phyloP scores from a whole-genome alignment of 2,888 invertebrate species.

The Papilio demoleus region DNA sequence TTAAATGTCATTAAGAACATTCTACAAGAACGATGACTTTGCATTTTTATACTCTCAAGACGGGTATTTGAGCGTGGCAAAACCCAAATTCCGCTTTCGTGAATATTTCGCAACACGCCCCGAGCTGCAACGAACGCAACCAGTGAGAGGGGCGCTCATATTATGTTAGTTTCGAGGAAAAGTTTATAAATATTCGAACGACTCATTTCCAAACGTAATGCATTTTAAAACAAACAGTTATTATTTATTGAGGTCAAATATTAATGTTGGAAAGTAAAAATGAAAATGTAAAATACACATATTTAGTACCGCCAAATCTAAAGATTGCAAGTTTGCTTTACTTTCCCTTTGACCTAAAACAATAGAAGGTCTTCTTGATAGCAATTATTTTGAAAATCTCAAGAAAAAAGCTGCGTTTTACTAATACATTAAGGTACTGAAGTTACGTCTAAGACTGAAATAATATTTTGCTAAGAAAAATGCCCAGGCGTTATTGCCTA shows the following conservation, averaged over 20 bases:
- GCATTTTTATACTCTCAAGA: conserved; percentile 4
- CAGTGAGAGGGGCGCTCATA: conserved; percentile 13
- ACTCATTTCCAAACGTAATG: conserved; percentile 4
- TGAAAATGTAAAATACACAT: not conserved
- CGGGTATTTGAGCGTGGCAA: conserved; percentile 13
- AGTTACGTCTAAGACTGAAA: not conserved
- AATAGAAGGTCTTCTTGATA: not conserved
- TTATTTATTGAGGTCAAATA: conserved; percentile 5
- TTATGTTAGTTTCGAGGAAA: conserved; percentile 19
- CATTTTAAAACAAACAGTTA: conserved; percentile 15
- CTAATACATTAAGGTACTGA: no score
- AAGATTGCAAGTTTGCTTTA: not conserved
- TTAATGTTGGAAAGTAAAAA: not conserved
- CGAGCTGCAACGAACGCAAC: not conserved
- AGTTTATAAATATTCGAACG: not conserved
- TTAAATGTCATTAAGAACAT: conserved; percentile 20
- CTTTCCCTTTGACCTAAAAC: not conserved
- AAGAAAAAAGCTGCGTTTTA: no score
- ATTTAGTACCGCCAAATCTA: not conserved
- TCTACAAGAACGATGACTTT: conserved; percentile 18
- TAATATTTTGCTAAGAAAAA: not conserved
- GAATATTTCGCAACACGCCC: conserved; percentile 25
- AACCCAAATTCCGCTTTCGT: conserved; percentile 31
- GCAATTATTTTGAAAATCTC: not conserved
- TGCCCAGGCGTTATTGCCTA: not conserved